These are phyloP conservation scores for Madoqua kirkii DNA, from an alignment of 2,113 vertebrate species.

Conservation along the genomic window DNA sequence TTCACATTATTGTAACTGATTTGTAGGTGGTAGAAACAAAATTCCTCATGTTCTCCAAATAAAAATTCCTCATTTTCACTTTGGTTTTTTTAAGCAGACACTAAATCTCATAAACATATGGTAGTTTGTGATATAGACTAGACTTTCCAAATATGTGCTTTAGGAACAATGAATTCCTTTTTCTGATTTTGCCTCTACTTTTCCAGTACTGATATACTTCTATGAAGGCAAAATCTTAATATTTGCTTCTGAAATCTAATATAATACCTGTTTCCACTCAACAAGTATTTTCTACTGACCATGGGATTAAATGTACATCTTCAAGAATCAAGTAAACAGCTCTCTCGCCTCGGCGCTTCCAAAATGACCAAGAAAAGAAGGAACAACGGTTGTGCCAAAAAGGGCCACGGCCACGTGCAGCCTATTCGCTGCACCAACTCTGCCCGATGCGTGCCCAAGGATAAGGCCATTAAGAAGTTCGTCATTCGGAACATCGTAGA, in stretches of 20 bases:
- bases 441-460: too few species aligned
- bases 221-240: neutral
- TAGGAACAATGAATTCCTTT: neutral
- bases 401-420: too few species aligned
- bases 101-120: neutral
- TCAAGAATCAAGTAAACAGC: neutral
- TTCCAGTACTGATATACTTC: neutral
- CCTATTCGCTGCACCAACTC: too few species aligned
- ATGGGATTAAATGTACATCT: neutral
- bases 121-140: neutral
- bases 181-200: neutral
- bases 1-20: neutral
- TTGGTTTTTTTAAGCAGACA: neutral
- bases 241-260: constrained; percentile 19
- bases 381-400: too few species aligned
- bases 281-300: neutral
- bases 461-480: too few species aligned
- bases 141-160: constrained; percentile 12
- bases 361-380: too few species aligned
- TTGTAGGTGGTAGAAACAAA: neutral
- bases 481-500: too few species aligned
- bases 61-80: constrained; percentile 26
- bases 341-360: too few species aligned
- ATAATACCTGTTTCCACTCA: neutral
- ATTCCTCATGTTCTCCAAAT: neutral